Evolutionary conservation across 2,888 invertebrate species (phyloP).

Genomic region (Serripes groenlandicus): DNA sequence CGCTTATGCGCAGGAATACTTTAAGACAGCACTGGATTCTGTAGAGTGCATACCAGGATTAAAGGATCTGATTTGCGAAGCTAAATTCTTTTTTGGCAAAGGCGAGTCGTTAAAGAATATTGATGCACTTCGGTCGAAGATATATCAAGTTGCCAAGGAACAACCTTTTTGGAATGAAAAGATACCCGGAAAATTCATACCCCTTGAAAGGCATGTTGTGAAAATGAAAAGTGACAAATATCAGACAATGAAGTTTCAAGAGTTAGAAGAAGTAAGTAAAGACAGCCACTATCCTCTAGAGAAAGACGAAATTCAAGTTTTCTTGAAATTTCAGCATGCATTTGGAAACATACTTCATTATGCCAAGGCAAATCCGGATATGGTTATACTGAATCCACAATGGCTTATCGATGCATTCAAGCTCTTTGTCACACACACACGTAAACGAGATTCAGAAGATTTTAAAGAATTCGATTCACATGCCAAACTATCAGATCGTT

Average conservation of each 20-base stretch:
- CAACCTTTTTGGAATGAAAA: slow-evolving; percentile 48
- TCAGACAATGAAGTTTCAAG: slow-evolving; percentile 35
- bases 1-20: slow-evolving; percentile 20
- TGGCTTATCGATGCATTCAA: slow-evolving; percentile 60
- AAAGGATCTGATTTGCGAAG: not conserved
- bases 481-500: not conserved
- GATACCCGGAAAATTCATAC: slow-evolving; percentile 46
- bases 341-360: slow-evolving; percentile 48
- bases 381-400: slow-evolving; percentile 46
- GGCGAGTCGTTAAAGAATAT: slow-evolving; percentile 11
- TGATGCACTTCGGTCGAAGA: slow-evolving; percentile 26
- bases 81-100: not conserved
- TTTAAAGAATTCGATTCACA: not conserved
- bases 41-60: too few species aligned
- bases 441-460: slow-evolving; percentile 31
- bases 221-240: slow-evolving; percentile 32
- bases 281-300: slow-evolving; percentile 18
- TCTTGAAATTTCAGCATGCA: slow-evolving; percentile 47
- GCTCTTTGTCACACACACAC: slow-evolving; percentile 41
- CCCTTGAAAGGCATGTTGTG: slow-evolving; percentile 38
- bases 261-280: slow-evolving; percentile 21
- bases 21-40: slow-evolving; percentile 49
- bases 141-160: slow-evolving; percentile 27
- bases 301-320: slow-evolving; percentile 16
- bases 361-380: slow-evolving; percentile 32